These are phyloP conservation scores for Phymastichus coffea DNA, from an alignment of 1,140 invertebrate species.

Conservation along the genomic window DNA sequence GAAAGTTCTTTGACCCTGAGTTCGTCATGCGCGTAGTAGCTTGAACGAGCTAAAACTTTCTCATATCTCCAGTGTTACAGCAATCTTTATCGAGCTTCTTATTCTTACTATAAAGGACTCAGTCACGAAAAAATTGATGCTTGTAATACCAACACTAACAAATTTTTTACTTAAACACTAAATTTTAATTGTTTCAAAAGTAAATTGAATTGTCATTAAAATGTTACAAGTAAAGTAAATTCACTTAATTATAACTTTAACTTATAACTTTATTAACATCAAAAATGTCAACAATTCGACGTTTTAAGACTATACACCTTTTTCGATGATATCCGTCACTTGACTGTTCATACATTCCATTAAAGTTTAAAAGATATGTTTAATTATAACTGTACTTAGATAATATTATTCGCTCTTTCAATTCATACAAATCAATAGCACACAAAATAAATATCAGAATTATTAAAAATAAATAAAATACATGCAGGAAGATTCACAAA, in stretches of 20 bases:
- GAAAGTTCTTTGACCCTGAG: not conserved
- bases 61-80: not conserved
- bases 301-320: conserved; percentile 16
- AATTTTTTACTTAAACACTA: too few relatives aligned
- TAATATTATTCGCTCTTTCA: not conserved
- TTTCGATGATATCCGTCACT: not conserved
- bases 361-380: too few relatives aligned
- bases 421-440: too few relatives aligned
- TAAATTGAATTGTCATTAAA: too few relatives aligned
- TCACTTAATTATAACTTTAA: conserved; percentile 5
- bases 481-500: not conserved
- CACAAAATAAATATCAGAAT: too few relatives aligned
- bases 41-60: conserved; percentile 17
- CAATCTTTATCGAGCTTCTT: not conserved
- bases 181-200: too few relatives aligned
- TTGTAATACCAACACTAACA: too few relatives aligned
- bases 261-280: conserved; percentile 21
- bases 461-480: conserved; percentile 6
- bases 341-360: not conserved
- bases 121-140: too few relatives aligned
- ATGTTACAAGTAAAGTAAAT: conserved; percentile 2
- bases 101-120: too few relatives aligned
- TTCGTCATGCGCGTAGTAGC: conserved; percentile 7
- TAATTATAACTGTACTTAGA: not conserved
- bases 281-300: not conserved